Percentiles rank a stretch among this genome's conserved stretches.
These are phyloP conservation scores for Gyrodactylus bullatarudis DNA, from an alignment of 1,140 invertebrate species.

Conservation along the genomic window DNA sequence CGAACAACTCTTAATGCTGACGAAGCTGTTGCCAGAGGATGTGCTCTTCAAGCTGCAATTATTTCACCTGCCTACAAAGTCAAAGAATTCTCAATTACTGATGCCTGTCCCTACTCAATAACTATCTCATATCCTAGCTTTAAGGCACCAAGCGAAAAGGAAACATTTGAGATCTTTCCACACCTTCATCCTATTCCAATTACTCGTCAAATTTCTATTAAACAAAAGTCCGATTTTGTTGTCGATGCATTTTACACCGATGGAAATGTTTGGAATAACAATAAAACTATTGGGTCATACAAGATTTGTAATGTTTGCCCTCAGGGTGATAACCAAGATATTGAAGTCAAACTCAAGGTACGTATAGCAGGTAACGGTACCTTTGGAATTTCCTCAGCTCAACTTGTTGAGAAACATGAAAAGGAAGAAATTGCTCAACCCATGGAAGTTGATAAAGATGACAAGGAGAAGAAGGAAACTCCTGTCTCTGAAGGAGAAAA, in stretches of 20 bases:
- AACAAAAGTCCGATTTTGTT: neutral
- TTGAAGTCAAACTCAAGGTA: constrained; percentile 77
- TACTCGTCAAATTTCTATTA: neutral
- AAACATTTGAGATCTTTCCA: constrained; percentile 22
- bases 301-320: constrained; percentile 43
- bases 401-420: constrained; percentile 37
- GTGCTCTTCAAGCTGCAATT: constrained; percentile 59
- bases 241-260: neutral
- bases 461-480: constrained; percentile 7
- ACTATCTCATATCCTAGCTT: constrained; percentile 25
- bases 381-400: constrained; percentile 45
- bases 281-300: constrained; percentile 29
- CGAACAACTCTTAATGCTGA: constrained; percentile 89
- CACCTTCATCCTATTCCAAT: constrained; percentile 9
- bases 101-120: constrained; percentile 61
- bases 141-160: constrained; percentile 40
- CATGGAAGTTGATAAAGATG: constrained; percentile 6
- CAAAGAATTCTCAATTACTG: constrained; percentile 58
- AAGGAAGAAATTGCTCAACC: constrained; percentile 9
- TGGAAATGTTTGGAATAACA: constrained; percentile 1
- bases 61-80: constrained; percentile 75
- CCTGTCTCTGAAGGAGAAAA: constrained; percentile 10
- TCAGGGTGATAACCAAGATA: constrained; percentile 43
- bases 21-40: constrained; percentile 72
- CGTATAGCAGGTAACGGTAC: constrained; percentile 65